These are phyloP conservation scores for Anthoptus insignis DNA, from an alignment of 2,888 invertebrate species.

Conservation along the genomic window DNA sequence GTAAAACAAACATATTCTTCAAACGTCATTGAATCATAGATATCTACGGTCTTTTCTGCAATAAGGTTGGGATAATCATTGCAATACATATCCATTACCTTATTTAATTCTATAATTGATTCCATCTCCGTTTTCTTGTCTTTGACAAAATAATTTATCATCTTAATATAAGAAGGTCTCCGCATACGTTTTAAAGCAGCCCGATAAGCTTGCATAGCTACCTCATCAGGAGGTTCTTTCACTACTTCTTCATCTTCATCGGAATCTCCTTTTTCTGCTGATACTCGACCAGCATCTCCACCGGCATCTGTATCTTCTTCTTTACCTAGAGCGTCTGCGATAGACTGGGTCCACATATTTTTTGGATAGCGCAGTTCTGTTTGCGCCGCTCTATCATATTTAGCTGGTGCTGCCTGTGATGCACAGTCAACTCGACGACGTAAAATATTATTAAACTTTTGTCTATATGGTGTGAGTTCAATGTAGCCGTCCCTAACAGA, in stretches of 20 bases:
- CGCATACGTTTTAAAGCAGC: conserved; percentile 67
- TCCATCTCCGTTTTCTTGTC: conserved; percentile 63
- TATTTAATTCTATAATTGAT: conserved; percentile 75
- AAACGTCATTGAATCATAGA: conserved; percentile 71
- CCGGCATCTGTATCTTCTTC: conserved; percentile 60
- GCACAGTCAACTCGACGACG: conserved; percentile 86
- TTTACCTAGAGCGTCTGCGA: conserved; percentile 70
- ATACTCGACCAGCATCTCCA: conserved; percentile 60
- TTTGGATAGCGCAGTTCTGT: conserved; percentile 89
- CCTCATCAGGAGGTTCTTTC: conserved; percentile 63
- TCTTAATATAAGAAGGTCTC: conserved; percentile 72
- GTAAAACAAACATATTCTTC: conserved; percentile 87
- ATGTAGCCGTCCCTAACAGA: conserved; percentile 90
- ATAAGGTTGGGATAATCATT: conserved; percentile 87
- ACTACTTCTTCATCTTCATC: conserved; percentile 57
- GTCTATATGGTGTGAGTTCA: conserved; percentile 87
- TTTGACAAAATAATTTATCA: conserved; percentile 65
- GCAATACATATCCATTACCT: conserved; percentile 87
- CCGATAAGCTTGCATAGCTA: conserved; percentile 65
- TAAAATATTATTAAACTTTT: conserved; percentile 85
- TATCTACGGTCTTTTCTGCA: conserved; percentile 61
- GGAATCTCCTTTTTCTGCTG: conserved; percentile 51
- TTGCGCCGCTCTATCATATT: conserved; percentile 85
- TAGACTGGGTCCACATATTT: conserved; percentile 90
- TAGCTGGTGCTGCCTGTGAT: conserved; percentile 86